Conservation (phyloP, 2,797 vertebrate species). For the Sebastes diploproa region DNA sequence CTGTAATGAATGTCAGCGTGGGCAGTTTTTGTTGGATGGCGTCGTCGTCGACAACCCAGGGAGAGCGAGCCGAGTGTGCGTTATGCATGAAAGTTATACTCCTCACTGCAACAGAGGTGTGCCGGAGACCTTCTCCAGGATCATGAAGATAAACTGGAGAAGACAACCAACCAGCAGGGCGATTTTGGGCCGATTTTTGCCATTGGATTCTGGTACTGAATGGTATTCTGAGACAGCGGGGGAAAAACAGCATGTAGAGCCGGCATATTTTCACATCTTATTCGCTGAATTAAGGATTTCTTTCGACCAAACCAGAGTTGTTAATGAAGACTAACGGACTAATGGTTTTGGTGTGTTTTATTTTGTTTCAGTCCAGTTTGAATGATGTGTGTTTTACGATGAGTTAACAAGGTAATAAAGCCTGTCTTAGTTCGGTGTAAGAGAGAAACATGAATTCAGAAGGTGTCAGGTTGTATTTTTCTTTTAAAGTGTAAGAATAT, state of each 20-base stretch:
- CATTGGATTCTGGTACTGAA: not conserved
- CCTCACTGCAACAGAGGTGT: not conserved
- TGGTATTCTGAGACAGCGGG: not conserved
- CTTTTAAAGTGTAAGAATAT: too few species aligned
- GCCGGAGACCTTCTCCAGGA: not conserved
- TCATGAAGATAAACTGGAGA: not conserved
- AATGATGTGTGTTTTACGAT: not conserved
- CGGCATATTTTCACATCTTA: not conserved
- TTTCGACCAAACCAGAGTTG: not conserved
- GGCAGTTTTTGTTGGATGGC: not conserved
- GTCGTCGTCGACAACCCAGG: not conserved
- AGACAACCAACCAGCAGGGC: not conserved
- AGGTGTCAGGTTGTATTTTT: too few species aligned
- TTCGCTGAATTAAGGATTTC: not conserved
- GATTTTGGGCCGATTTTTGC: not conserved
- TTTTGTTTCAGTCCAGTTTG: not conserved
- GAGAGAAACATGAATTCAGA: too few species aligned
- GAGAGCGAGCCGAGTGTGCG: not conserved
- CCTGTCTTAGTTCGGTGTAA: too few species aligned
- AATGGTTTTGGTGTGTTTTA: not conserved
- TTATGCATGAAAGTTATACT: not conserved
- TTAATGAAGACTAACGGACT: not conserved
- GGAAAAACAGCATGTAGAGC: not conserved
- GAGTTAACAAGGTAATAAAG: too few species aligned
- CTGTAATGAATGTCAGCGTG: not conserved